phyloP scores from a whole-genome alignment of 2,113 vertebrate genomes.

The Eclectus roratus region DNA sequence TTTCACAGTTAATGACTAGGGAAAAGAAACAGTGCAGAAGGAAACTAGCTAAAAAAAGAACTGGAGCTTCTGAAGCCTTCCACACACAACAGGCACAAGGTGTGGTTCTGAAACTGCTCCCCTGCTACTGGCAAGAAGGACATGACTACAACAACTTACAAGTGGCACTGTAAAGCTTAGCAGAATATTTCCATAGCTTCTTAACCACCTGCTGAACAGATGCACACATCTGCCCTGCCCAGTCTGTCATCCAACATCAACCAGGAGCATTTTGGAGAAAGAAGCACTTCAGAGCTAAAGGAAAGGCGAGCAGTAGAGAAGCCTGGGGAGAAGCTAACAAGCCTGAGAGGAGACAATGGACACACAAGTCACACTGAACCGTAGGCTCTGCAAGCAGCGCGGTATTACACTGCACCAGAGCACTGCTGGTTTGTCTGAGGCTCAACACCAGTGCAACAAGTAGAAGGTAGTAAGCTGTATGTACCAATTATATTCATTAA shows the following conservation, averaged over 20 bases:
- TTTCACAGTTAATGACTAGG: neutral
- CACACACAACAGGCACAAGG: neutral
- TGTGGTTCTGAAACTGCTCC: neutral
- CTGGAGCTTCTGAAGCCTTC: neutral
- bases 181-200: neutral
- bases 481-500: fast-evolving
- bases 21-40: neutral
- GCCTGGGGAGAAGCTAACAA: neutral
- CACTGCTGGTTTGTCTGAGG: too few species aligned
- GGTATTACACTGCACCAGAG: neutral
- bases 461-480: neutral
- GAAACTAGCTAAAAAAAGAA: neutral
- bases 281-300: neutral
- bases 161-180: neutral
- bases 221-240: neutral
- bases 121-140: neutral
- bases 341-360: neutral
- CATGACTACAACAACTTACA: neutral
- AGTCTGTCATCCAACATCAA: neutral
- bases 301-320: neutral
- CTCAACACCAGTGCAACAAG: neutral
- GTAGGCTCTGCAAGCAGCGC: fast-evolving
- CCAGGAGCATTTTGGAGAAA: neutral
- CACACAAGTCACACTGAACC: fast-evolving
- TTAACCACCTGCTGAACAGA: neutral